Evolutionary conservation across 2,797 vertebrate species (phyloP).

Genomic region (Acrossocheilus fasciatus): DNA sequence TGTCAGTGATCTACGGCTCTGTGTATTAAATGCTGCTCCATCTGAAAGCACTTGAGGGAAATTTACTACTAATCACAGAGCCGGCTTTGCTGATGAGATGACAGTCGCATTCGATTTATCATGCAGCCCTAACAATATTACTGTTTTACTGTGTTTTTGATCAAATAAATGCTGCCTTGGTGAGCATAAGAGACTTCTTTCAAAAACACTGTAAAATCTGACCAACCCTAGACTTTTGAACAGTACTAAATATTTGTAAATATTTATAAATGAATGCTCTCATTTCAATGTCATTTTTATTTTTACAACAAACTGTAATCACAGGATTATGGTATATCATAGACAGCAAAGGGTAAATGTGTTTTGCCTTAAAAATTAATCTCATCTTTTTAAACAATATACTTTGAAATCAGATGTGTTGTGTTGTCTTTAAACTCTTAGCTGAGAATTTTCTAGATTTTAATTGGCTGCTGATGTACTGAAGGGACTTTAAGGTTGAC

Average conservation of each 20-base stretch:
- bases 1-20: too few relatives aligned
- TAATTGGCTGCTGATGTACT: slow-evolving; percentile 9
- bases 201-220: not conserved
- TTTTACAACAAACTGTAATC: not conserved
- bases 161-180: not conserved
- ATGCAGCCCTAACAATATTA: not conserved
- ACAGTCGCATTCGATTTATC: too few relatives aligned
- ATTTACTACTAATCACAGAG: too few relatives aligned
- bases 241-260: not conserved
- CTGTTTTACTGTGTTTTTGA: not conserved
- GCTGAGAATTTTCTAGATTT: not conserved
- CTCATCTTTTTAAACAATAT: not conserved
- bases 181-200: not conserved
- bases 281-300: not conserved
- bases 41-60: too few relatives aligned
- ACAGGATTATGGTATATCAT: not conserved
- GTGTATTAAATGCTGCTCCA: too few relatives aligned
- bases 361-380: not conserved
- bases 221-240: not conserved
- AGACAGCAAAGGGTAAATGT: not conserved
- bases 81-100: too few relatives aligned
- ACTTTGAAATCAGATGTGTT: not conserved
- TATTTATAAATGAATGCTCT: not conserved
- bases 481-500: slow-evolving; percentile 8
- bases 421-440: not conserved